A percentile compares a stretch with the other conserved stretches of the same genome.
These are phyloP conservation scores for Numenius arquata DNA, from an alignment of 2,113 vertebrate species.

Conservation along the genomic window DNA sequence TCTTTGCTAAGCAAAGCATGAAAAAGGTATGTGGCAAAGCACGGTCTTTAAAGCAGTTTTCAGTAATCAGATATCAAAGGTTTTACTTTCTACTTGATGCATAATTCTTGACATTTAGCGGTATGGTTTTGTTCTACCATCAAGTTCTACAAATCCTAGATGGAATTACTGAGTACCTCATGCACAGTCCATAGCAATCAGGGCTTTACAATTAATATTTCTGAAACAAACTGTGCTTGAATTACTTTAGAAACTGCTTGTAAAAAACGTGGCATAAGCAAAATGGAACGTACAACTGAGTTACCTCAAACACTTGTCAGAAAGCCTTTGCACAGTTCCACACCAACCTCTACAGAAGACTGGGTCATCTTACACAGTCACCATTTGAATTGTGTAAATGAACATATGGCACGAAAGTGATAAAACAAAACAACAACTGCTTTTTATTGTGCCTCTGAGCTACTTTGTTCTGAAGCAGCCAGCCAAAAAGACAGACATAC, in stretches of 20 bases:
- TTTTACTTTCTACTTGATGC: not conserved
- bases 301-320: not conserved
- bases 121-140: not conserved
- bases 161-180: not conserved
- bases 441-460: not conserved
- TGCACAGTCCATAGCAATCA: not conserved
- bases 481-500: not conserved
- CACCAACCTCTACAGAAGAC: not conserved
- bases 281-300: not conserved
- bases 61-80: not conserved
- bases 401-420: not conserved
- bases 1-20: not conserved
- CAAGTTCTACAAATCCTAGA: not conserved
- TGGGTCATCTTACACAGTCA: not conserved
- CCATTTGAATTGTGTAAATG: not conserved
- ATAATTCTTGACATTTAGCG: not conserved
- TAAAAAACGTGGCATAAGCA: not conserved
- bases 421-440: not conserved
- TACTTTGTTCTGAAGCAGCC: not conserved
- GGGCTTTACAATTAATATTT: not conserved
- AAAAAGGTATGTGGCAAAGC: not conserved
- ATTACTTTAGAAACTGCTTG: not conserved
- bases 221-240: not conserved
- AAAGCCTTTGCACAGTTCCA: not conserved
- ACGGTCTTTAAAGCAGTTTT: not conserved